phyloP scores from a whole-genome alignment of 2,888 invertebrate genomes.

The Choristoneura rosaceana region DNA sequence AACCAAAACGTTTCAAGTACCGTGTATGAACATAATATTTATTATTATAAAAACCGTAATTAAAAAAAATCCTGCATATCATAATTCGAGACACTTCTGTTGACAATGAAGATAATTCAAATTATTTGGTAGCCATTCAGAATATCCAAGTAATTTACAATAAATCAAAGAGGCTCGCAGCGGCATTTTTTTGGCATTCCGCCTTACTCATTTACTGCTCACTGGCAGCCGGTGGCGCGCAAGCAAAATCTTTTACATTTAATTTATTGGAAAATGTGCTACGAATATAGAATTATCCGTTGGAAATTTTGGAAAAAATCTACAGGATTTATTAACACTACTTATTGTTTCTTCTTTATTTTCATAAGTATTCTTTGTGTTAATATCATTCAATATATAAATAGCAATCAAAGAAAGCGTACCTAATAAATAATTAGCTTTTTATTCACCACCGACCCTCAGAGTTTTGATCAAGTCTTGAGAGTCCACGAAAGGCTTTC shows the following conservation, averaged over 20 bases:
- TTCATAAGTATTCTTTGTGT: too few species aligned
- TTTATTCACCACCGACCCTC: too few species aligned
- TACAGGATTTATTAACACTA: neutral
- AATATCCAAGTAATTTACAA: slow-evolving; percentile 39
- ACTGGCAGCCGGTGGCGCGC: slow-evolving; percentile 31
- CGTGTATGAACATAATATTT: neutral
- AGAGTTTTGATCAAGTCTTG: too few species aligned
- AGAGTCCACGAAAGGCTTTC: too few species aligned
- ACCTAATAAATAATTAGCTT: too few species aligned
- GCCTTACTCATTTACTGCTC: slow-evolving; percentile 40
- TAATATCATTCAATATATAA: too few species aligned
- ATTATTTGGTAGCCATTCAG: slow-evolving; percentile 27
- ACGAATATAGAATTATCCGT: slow-evolving; percentile 19
- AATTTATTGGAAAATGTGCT: slow-evolving; percentile 28
- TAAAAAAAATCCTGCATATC: neutral
- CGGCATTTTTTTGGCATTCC: slow-evolving; percentile 41
- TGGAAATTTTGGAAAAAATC: neutral
- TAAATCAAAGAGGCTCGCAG: slow-evolving; percentile 33
- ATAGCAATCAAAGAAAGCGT: too few species aligned
- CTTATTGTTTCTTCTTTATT: too few species aligned
- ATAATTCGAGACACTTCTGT: slow-evolving; percentile 6
- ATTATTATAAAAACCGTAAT: neutral
- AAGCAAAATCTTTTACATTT: slow-evolving; percentile 23
- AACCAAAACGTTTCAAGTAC: neutral
- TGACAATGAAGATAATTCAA: slow-evolving; percentile 5